These are phyloP conservation scores for Bucco capensis DNA, from an alignment of 2,113 vertebrate genomes.

Conservation along the genomic window DNA sequence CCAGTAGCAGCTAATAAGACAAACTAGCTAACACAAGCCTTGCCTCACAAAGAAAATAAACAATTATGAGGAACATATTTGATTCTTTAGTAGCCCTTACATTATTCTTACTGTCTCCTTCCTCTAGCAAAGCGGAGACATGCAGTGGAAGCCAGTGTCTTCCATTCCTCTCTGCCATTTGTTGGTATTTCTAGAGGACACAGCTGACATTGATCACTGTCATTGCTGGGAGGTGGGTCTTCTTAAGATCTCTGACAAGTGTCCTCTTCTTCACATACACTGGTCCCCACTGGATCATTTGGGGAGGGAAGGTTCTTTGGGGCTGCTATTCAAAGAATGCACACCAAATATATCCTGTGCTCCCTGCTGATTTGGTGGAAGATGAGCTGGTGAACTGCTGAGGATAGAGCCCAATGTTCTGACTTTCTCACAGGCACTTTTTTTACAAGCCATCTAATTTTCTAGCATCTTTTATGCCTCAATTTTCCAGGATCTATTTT, in stretches of 20 bases:
- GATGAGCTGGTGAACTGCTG: background rate
- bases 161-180: background rate
- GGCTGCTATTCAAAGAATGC: background rate
- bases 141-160: background rate
- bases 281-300: background rate
- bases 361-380: background rate
- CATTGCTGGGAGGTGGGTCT: background rate
- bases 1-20: background rate
- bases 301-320: background rate
- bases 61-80: background rate
- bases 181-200: background rate
- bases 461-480: background rate
- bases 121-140: background rate
- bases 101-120: background rate
- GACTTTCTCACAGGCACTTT: background rate
- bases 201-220: rapidly evolving
- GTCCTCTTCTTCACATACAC: background rate
- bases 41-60: background rate
- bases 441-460: background rate
- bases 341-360: background rate
- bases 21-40: background rate
- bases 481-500: background rate
- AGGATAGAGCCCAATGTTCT: background rate
- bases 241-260: background rate
- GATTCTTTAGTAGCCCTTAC: background rate